phyloP scores from a whole-genome alignment of 1,140 invertebrate genomes.

The Drosophila ficusphila region DNA sequence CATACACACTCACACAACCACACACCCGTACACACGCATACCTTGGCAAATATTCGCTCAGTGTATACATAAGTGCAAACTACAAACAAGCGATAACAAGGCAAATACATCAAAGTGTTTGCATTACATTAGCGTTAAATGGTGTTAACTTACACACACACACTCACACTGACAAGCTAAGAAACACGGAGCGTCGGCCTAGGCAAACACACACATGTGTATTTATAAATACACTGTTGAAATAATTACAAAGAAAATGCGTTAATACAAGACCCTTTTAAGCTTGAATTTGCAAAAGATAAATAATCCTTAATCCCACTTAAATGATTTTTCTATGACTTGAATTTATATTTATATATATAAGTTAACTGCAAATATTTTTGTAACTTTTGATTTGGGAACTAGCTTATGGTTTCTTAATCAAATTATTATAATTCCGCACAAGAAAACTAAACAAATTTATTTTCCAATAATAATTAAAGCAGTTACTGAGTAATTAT shows the following conservation, averaged over 20 bases:
- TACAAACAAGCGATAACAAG: constrained; percentile 57
- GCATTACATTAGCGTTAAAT: constrained; percentile 81
- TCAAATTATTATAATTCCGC: too few species aligned
- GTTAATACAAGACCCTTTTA: too few species aligned
- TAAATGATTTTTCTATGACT: too few species aligned
- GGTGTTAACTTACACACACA: constrained; percentile 71
- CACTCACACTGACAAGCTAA: constrained; percentile 31
- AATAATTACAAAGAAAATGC: not conserved
- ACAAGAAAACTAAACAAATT: too few species aligned
- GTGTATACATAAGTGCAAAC: constrained; percentile 37
- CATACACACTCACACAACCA: constrained; percentile 1
- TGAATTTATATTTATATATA: too few species aligned
- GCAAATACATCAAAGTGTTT: constrained; percentile 80
- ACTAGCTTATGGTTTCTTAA: too few species aligned
- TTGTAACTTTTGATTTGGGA: too few species aligned
- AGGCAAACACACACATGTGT: constrained; percentile 40
- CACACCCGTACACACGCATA: not conserved
- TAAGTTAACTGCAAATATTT: too few species aligned
- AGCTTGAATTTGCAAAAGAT: not conserved
- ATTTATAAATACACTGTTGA: not conserved
- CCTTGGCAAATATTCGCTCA: constrained; percentile 53
- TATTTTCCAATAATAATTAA: too few species aligned
- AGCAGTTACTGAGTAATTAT: too few species aligned
- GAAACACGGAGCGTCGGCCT: constrained; percentile 47
- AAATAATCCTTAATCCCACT: too few species aligned